Evolutionary conservation across 2,888 invertebrate species (phyloP), one percentile per base, ranked within the genome.

Genomic region (Eupithecia centaureata): DNA sequence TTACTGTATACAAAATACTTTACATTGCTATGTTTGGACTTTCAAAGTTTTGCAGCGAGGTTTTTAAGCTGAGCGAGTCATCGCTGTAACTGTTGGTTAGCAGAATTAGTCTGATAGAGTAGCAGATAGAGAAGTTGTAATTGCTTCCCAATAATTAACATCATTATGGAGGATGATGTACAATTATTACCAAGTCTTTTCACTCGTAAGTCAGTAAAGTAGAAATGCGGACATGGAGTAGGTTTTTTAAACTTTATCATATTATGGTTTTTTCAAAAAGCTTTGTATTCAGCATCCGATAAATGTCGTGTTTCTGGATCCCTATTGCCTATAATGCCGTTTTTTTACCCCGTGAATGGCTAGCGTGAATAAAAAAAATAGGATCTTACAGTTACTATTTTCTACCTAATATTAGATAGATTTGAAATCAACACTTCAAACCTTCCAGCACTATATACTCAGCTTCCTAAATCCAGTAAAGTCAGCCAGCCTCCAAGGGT

Each of bases 401-500:
- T 22, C 3, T 47, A 18, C n/a, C n/a, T n/a, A n/a, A n/a, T n/a
- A n/a, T 8, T 10, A 22, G 0, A 2, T 10, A 47, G 0, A 47
- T 12, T 12, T 4, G 10, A 47, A 22, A 22, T 47, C 5, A 42
- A 10, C 18, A 42, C n/a, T 18, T 7, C 18, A 18, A 8, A 0
- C 18, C 18, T 10, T 3, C 18, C 18, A 42, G 8, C 18, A 18
- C 18, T 38, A 5, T 5, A 18, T 18, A 18, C 42, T 2, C 4
- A 38, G 38, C 8, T 18, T 42, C 2, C 38, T 8, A 18, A 18
- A 18, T 10, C 13, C 25, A 13, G 12, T 52, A 52, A 15, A 52
- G 15, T 15, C 25, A 52, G 27, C 18, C 32, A 30, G 56, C 63
- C 47, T 75, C 67, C 74, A 75, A 76, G 74, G 71, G 76, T 69